Evolutionary conservation across 2,888 invertebrate species (phyloP).

Genomic region (Caenorhabditis parvicauda): DNA sequence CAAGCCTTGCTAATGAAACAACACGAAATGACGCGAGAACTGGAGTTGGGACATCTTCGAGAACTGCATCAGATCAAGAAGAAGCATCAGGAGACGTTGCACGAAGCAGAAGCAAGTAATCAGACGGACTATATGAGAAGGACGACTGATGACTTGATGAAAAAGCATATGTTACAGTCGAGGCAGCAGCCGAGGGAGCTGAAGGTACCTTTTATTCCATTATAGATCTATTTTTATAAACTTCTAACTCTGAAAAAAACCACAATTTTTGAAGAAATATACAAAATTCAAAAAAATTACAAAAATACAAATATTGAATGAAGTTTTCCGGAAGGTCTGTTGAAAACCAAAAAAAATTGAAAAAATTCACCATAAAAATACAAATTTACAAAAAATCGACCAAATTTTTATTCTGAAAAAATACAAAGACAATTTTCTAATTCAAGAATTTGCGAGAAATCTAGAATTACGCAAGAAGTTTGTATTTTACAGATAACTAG

Average conservation of each 20-base stretch:
- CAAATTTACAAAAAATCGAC: too few species aligned
- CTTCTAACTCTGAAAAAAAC: slow-evolving; percentile 2
- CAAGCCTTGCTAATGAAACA: slow-evolving; percentile 90
- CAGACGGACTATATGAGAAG: slow-evolving; percentile 85
- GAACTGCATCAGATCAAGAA: slow-evolving; percentile 77
- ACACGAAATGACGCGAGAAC: slow-evolving; percentile 92
- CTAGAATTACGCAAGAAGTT: too few species aligned
- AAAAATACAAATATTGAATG: too few species aligned
- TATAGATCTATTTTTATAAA: background rate
- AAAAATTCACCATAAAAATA: too few species aligned
- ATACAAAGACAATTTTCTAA: too few species aligned
- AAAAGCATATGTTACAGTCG: slow-evolving; percentile 92
- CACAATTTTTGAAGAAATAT: background rate
- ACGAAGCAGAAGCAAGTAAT: slow-evolving; percentile 57
- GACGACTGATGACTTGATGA: slow-evolving; percentile 86
- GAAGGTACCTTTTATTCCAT: slow-evolving; percentile 71
- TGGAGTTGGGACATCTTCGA: slow-evolving; percentile 91
- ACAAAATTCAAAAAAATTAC: background rate
- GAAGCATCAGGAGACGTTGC: slow-evolving; percentile 70
- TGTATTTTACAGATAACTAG: too few species aligned
- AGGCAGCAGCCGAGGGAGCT: slow-evolving; percentile 98
- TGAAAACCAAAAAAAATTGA: too few species aligned
- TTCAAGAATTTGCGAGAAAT: background rate
- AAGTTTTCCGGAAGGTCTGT: too few species aligned
- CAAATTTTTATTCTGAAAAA: background rate